phyloP scores from a whole-genome alignment of 2,113 vertebrate species.

The Strix aluco region DNA sequence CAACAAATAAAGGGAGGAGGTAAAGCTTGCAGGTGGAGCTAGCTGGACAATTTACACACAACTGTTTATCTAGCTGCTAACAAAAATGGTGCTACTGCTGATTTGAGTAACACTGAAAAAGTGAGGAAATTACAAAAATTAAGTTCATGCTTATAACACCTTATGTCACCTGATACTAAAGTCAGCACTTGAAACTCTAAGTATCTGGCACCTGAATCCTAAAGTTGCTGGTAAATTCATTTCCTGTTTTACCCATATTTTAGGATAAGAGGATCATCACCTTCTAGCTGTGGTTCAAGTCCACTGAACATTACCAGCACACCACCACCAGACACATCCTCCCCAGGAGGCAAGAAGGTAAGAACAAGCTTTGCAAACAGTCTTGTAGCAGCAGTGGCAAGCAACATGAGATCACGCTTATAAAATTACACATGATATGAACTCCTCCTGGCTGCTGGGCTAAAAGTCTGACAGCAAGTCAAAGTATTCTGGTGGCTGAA shows the following conservation, averaged over 20 bases:
- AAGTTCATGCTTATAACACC: not conserved
- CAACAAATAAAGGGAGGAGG: not conserved
- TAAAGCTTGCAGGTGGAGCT: not conserved
- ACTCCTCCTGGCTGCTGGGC: not conserved
- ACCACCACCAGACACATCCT: slow-evolving; percentile 92
- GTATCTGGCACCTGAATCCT: not conserved
- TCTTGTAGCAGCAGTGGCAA: not conserved
- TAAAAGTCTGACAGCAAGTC: not conserved
- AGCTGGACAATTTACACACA: not conserved
- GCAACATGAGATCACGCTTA: rapidly evolving
- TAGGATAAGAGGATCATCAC: slow-evolving; percentile 96
- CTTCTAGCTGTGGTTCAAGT: slow-evolving; percentile 97
- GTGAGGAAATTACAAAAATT: not conserved
- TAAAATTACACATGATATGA: not conserved
- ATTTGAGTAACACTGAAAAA: not conserved
- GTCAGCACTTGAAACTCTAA: not conserved
- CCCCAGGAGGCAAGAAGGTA: slow-evolving; percentile 95
- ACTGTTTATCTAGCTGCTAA: not conserved
- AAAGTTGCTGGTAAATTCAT: not conserved
- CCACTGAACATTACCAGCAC: slow-evolving; percentile 96
- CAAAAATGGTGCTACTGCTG: not conserved
- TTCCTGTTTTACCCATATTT: not conserved
- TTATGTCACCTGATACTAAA: not conserved
- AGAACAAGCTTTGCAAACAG: not conserved
- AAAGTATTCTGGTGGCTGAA: not conserved